These are phyloP conservation scores for Falco concolor DNA, from an alignment of 2,797 vertebrate genomes.

Conservation along the genomic window DNA sequence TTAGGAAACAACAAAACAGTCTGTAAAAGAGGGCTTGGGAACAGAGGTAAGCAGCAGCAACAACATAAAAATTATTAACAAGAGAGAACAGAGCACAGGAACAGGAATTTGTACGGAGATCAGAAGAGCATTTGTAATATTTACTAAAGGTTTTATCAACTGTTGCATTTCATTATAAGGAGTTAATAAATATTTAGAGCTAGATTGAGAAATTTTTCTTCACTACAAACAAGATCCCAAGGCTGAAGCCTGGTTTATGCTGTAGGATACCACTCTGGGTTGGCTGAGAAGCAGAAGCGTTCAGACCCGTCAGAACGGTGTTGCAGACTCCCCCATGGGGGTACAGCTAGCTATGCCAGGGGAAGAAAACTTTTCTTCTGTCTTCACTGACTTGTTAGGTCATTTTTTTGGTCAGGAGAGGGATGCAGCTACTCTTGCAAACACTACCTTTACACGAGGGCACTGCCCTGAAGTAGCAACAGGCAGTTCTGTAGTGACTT, in stretches of 20 bases:
- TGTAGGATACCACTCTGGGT: too few relatives aligned
- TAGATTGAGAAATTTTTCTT: background rate
- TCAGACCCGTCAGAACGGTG: background rate
- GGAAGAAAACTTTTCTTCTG: background rate
- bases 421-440: background rate
- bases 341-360: background rate
- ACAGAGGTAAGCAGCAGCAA: background rate
- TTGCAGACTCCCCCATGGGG: background rate
- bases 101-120: background rate
- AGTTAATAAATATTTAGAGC: background rate
- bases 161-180: background rate
- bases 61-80: background rate
- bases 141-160: background rate
- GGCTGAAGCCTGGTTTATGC: background rate
- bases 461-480: background rate
- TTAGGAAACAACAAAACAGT: background rate
- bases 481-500: background rate
- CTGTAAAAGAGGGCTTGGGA: background rate
- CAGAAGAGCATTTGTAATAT: background rate
- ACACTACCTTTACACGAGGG: rapidly evolving
- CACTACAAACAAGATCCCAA: too few relatives aligned
- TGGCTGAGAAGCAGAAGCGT: background rate
- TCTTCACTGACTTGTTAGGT: background rate
- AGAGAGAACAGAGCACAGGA: background rate
- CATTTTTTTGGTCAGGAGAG: background rate